Conservation (phyloP, 2,797 vertebrate species). For the Threskiornis aethiopicus region DNA sequence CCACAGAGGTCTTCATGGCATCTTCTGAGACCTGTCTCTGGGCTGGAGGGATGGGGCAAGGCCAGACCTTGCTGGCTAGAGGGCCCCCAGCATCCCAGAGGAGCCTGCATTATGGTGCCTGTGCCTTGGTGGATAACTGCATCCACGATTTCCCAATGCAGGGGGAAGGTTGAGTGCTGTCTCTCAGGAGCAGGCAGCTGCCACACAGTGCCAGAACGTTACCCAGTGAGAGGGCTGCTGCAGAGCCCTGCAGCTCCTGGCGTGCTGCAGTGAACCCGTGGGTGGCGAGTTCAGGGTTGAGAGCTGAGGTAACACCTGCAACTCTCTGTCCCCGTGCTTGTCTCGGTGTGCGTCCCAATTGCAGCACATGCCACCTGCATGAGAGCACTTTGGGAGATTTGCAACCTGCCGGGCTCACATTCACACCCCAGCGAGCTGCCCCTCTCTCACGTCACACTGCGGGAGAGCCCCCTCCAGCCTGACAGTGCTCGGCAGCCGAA, state of each 20-base stretch:
- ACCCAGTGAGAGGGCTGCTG: neutral
- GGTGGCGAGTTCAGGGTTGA: neutral
- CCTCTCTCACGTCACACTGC: accelerated
- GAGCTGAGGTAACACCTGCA: neutral
- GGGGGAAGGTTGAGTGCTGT: accelerated
- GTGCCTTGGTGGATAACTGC: too few relatives aligned
- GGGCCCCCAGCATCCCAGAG: too few relatives aligned
- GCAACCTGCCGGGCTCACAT: neutral
- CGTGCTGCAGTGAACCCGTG: accelerated
- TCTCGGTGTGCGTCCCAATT: accelerated
- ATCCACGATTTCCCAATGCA: accelerated
- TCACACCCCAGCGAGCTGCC: neutral
- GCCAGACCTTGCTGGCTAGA: neutral
- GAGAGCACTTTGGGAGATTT: neutral
- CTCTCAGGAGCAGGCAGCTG: neutral
- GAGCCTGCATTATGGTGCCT: neutral
- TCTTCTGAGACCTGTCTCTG: neutral
- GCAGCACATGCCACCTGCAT: neutral
- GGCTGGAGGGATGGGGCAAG: neutral
- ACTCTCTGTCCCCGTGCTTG: accelerated
- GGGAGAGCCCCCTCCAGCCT: neutral
- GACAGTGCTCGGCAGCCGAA: neutral
- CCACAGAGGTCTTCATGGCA: neutral
- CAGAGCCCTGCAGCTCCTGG: neutral
- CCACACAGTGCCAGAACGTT: accelerated